phyloP scores from a whole-genome alignment of 1,140 invertebrate genomes.

The Nasonia longicornis region DNA sequence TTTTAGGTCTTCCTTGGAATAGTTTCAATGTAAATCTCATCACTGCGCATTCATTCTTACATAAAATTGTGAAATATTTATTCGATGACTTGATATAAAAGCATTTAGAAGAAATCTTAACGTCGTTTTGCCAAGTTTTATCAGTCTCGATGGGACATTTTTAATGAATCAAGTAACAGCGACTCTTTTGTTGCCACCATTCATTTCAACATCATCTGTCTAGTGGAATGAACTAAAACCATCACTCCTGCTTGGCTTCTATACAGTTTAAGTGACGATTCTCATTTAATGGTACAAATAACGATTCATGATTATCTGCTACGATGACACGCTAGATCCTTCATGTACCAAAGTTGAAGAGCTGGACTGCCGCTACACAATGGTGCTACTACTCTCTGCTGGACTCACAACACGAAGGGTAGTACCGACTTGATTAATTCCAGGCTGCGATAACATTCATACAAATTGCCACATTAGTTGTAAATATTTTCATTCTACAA shows the following conservation, averaged over 20 bases:
- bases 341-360: slow-evolving; percentile 39
- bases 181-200: slow-evolving; percentile 42
- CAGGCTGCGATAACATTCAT: slow-evolving; percentile 50
- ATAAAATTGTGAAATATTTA: slow-evolving; percentile 44
- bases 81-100: slow-evolving; percentile 46
- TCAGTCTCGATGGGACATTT: slow-evolving; percentile 41
- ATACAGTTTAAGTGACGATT: slow-evolving; percentile 44
- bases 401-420: slow-evolving; percentile 61
- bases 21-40: slow-evolving; percentile 41
- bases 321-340: slow-evolving; percentile 40
- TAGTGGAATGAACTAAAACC: slow-evolving; percentile 39
- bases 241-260: slow-evolving; percentile 39
- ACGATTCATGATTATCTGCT: slow-evolving; percentile 42
- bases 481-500: slow-evolving; percentile 6
- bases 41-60: slow-evolving; percentile 41
- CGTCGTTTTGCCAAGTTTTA: slow-evolving; percentile 32
- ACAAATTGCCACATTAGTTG: background rate
- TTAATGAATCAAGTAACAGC: slow-evolving; percentile 32
- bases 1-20: slow-evolving; percentile 43
- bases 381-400: slow-evolving; percentile 60
- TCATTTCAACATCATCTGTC: slow-evolving; percentile 29
- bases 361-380: slow-evolving; percentile 57
- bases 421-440: slow-evolving; percentile 58
- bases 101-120: slow-evolving; percentile 46
- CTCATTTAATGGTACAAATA: slow-evolving; percentile 44